Evolutionary conservation across 2,797 vertebrate species (phyloP).

Genomic region (Rhynchotus rufescens): DNA sequence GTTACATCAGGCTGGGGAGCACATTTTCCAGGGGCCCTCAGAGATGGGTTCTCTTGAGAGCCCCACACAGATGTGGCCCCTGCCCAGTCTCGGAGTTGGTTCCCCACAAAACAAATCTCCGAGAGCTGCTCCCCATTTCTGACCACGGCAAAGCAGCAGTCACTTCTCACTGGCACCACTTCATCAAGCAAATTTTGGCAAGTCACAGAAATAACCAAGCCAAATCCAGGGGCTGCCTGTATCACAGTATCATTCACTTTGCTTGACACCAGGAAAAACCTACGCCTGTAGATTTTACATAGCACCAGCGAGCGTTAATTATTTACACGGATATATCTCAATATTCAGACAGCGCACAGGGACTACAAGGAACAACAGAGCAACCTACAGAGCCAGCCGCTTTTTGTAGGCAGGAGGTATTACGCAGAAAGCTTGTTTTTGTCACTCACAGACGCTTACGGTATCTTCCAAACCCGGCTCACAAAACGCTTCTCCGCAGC

Average conservation of each 20-base stretch:
- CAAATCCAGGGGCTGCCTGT: not conserved
- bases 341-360: not conserved
- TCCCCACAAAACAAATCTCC: not conserved
- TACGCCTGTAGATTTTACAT: not conserved
- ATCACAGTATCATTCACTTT: not conserved
- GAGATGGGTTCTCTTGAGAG: not conserved
- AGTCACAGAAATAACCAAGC: not conserved
- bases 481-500: not conserved
- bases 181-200: not conserved
- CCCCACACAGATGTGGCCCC: not conserved
- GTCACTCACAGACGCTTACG: not conserved
- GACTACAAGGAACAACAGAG: not conserved
- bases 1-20: not conserved
- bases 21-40: not conserved
- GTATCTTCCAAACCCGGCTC: not conserved
- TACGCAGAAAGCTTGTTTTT: not conserved
- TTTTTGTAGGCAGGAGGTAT: not conserved
- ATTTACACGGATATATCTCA: not conserved
- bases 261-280: not conserved
- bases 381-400: not conserved
- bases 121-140: not conserved
- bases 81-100: too few relatives aligned
- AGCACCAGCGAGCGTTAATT: not conserved
- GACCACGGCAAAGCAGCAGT: accelerated
- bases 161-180: not conserved